Evolutionary conservation across 2,888 invertebrate genomes (phyloP).

Genomic region (Steromphala cineraria): DNA sequence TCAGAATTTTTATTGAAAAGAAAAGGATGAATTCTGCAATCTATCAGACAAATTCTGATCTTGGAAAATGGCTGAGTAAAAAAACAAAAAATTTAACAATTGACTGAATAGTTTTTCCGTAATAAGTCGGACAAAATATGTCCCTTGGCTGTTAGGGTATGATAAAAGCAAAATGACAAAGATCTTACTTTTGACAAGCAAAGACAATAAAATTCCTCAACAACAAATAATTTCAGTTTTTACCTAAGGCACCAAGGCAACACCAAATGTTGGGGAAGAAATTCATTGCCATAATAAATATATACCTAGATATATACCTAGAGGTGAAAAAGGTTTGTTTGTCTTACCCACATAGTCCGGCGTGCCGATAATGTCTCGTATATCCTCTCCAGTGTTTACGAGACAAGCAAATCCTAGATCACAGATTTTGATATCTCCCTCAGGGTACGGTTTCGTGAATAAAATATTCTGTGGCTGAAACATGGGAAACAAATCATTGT

Average conservation of each 20-base stretch:
- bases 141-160: too few relatives aligned
- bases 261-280: neutral
- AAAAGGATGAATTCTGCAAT: too few relatives aligned
- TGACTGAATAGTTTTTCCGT: too few relatives aligned
- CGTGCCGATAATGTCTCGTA: slow-evolving; percentile 94
- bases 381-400: slow-evolving; percentile 92
- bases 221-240: neutral
- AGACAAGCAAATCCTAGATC: slow-evolving; percentile 82
- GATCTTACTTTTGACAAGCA: too few relatives aligned
- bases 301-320: too few relatives aligned
- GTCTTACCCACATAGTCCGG: slow-evolving; percentile 93
- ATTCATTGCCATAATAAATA: neutral
- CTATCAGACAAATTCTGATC: too few relatives aligned
- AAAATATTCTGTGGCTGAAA: slow-evolving; percentile 94
- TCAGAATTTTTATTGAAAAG: too few relatives aligned
- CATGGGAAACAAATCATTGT: neutral
- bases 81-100: too few relatives aligned
- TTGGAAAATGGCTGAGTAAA: too few relatives aligned
- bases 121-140: too few relatives aligned
- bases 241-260: neutral
- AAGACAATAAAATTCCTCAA: too few relatives aligned
- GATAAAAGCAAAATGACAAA: too few relatives aligned
- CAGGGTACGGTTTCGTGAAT: slow-evolving; percentile 79
- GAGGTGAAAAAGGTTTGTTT: neutral
- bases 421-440: slow-evolving; percentile 72